Conservation (phyloP, 2,113 vertebrate species). For the Microtus richardsoni region DNA sequence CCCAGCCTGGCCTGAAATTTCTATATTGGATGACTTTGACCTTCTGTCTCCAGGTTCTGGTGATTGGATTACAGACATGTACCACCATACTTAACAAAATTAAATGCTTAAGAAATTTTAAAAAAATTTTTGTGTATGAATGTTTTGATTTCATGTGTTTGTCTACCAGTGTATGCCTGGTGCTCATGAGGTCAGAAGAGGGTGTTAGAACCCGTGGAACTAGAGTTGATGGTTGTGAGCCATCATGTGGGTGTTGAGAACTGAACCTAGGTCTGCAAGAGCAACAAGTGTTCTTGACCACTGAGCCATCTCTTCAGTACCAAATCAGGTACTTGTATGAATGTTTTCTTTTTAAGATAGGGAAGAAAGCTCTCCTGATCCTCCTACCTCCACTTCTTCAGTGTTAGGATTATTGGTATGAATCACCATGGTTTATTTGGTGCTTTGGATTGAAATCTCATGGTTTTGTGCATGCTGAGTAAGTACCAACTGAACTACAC, state of each 20-base stretch:
- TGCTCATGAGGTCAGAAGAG: background rate
- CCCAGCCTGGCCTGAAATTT: background rate
- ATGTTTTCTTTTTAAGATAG: background rate
- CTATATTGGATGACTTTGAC: background rate
- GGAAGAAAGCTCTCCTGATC: background rate
- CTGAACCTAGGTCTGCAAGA: background rate
- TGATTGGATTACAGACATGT: background rate
- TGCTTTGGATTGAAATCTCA: background rate
- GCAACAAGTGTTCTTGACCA: background rate
- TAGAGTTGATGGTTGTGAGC: background rate
- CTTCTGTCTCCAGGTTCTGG: background rate
- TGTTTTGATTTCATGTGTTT: background rate
- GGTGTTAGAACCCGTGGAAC: background rate
- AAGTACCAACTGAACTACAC: background rate
- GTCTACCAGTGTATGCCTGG: background rate
- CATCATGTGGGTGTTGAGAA: background rate
- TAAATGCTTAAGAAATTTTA: background rate
- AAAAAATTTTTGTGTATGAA: background rate
- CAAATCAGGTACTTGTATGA: background rate
- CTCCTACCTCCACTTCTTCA: background rate
- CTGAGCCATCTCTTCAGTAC: background rate
- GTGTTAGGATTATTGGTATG: background rate
- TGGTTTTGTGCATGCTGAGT: background rate
- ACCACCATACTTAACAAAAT: background rate
- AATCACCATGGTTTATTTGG: background rate